Percentiles rank a stretch among this genome's conserved stretches.
Conservation (phyloP, 2,888 invertebrate genomes). For the Fragum sueziense region DNA sequence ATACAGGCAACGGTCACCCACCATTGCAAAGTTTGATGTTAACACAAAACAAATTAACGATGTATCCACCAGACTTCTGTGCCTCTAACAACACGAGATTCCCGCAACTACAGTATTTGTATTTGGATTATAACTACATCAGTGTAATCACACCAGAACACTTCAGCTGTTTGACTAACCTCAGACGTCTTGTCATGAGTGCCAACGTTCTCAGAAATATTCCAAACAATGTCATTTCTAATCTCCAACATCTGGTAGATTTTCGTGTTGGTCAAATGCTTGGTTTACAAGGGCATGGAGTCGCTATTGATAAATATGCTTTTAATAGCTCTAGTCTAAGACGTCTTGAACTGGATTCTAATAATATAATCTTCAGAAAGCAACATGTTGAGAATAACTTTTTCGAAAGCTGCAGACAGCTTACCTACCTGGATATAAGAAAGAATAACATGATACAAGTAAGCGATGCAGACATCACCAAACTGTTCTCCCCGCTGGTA, state of each 20-base stretch:
- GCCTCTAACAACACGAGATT: not conserved
- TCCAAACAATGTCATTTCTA: not conserved
- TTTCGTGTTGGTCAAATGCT: not conserved
- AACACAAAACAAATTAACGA: not conserved
- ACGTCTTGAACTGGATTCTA: not conserved
- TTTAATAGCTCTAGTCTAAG: not conserved
- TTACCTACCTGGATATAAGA: not conserved
- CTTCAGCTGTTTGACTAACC: not conserved
- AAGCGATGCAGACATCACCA: not conserved
- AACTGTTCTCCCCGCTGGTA: not conserved
- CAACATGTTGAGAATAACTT: not conserved
- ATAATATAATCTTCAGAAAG: not conserved
- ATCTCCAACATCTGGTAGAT: not conserved
- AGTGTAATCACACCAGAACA: not conserved
- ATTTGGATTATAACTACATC: not conserved
- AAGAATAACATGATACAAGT: not conserved
- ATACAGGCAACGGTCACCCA: not conserved
- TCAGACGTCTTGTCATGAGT: not conserved
- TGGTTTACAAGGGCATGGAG: not conserved
- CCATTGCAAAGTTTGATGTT: not conserved
- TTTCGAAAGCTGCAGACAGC: not conserved
- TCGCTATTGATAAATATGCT: not conserved
- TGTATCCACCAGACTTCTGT: not conserved
- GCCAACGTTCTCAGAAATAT: not conserved
- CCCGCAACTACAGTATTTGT: not conserved